Evolutionary conservation across 1,140 invertebrate species (phyloP).

Genomic region (Drosophila tristis): DNA sequence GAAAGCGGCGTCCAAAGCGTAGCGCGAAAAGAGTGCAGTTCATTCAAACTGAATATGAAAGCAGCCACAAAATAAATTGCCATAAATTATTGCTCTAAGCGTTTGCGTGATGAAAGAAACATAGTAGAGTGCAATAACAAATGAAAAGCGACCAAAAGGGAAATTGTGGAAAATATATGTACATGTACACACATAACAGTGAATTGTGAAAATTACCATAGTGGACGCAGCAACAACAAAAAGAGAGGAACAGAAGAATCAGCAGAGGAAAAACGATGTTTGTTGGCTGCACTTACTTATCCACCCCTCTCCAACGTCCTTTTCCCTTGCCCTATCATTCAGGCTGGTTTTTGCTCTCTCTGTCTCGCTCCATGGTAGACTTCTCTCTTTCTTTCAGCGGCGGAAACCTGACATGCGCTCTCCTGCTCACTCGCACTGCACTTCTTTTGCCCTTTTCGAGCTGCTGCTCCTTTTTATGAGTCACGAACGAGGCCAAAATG

Average conservation of each 20-base stretch:
- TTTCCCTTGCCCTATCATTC: slow-evolving; percentile 12
- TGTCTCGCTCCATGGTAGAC: not conserved
- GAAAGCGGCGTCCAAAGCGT: slow-evolving; percentile 32
- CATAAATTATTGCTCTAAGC: slow-evolving; percentile 71
- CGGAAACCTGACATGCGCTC: slow-evolving; percentile 43
- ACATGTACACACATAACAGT: slow-evolving; percentile 30
- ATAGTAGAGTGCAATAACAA: slow-evolving; percentile 42
- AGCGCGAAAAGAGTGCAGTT: slow-evolving; percentile 61
- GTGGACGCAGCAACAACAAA: slow-evolving; percentile 50
- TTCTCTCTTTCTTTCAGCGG: not conserved
- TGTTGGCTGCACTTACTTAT: slow-evolving; percentile 34
- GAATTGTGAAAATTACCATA: slow-evolving; percentile 60
- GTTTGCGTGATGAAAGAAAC: slow-evolving; percentile 56
- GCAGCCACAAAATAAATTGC: slow-evolving; percentile 61
- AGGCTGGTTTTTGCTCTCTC: slow-evolving; percentile 25
- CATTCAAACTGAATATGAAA: slow-evolving; percentile 68
- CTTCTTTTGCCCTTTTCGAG: slow-evolving; percentile 40
- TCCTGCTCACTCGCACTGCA: slow-evolving; percentile 22
- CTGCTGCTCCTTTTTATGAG: slow-evolving; percentile 37
- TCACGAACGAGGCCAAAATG: slow-evolving; percentile 27
- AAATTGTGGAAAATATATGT: slow-evolving; percentile 68
- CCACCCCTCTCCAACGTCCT: slow-evolving; percentile 36
- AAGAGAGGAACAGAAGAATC: slow-evolving; percentile 42
- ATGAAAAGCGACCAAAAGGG: slow-evolving; percentile 64
- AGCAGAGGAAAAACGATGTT: slow-evolving; percentile 23